Evolutionary conservation across 2,888 invertebrate genomes (phyloP), one percentile per base, ranked within the genome.

Genomic region (Acrobasis consociella): DNA sequence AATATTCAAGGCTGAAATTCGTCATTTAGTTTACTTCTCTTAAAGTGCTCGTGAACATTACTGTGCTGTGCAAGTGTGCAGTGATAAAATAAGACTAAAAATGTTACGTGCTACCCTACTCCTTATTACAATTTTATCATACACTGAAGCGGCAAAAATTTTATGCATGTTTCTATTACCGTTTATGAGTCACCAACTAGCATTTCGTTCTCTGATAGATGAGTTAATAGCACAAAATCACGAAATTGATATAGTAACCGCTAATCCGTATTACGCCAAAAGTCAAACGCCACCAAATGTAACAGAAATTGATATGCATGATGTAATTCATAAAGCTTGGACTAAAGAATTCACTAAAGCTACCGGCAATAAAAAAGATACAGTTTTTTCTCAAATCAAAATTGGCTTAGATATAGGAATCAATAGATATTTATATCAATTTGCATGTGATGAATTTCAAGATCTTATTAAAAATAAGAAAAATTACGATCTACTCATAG

Each of bases 131-230:
- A 8, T 10, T 7, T 16, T 52, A 22, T 22, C 17, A 11, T 1
- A 56, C 39, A 66, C 56, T 61, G 60, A 75, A 13, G 49, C 67
- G 5, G 73, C 73, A 16, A 76, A 70, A 62, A 80, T 82, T 46
- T 67, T 80, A 13, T 77, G 70, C 0, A 67, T 75, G 1, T 77
- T 74, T 49, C 81, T 79, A 16, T 67, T 70, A 8, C 78, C 81
- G 5, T 77, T 76, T 0, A 72, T 77, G 37, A 81, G 80, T 61
- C 88, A 89, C 63, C 86, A 87, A 71, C 67, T 84, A 0, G 78
- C 81, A 1, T 84, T 75, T 31, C 74, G 77, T n/a, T 73, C 78
- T 0, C 52, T 72, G 9, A 71, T 50, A 13, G 65, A 75, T 15
- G 81, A 78, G 37, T 67, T 89, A 11, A 71, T 74, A 0, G 70